Evolutionary conservation across 2,797 vertebrate genomes (phyloP).

Genomic region (Phrynocephalus vlangalii): DNA sequence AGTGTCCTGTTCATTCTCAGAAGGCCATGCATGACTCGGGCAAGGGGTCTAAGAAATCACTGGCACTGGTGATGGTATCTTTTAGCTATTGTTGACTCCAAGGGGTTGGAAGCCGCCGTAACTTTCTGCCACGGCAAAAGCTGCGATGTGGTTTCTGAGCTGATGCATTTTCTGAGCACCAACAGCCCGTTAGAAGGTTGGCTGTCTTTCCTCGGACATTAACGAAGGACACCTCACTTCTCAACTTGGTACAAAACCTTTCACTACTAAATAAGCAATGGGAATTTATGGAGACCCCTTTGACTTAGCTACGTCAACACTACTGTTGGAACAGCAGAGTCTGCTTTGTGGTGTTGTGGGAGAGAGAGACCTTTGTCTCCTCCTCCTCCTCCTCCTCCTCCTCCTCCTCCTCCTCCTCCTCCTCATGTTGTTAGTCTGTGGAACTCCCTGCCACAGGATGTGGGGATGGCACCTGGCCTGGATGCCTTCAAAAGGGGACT

Average conservation of each 20-base stretch:
- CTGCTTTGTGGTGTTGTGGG: background rate
- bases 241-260: background rate
- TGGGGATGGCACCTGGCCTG: too few relatives aligned
- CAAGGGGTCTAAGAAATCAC: background rate
- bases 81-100: too few relatives aligned
- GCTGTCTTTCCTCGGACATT: background rate
- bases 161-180: background rate
- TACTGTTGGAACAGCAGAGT: background rate
- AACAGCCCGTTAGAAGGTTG: too few relatives aligned
- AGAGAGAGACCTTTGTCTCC: background rate
- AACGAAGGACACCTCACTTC: background rate
- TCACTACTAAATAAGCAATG: background rate
- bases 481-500: too few relatives aligned
- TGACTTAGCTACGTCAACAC: background rate
- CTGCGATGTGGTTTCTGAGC: background rate
- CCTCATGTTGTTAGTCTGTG: too few relatives aligned
- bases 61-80: too few relatives aligned
- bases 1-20: fast-evolving
- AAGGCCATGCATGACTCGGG: too few relatives aligned
- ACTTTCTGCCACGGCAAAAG: background rate
- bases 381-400: background rate
- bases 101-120: background rate
- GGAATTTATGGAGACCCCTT: background rate
- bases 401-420: background rate
- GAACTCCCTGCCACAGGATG: too few relatives aligned